These are phyloP conservation scores for Hippocampus kuda DNA, from an alignment of 2,797 vertebrate genomes.

Conservation along the genomic window DNA sequence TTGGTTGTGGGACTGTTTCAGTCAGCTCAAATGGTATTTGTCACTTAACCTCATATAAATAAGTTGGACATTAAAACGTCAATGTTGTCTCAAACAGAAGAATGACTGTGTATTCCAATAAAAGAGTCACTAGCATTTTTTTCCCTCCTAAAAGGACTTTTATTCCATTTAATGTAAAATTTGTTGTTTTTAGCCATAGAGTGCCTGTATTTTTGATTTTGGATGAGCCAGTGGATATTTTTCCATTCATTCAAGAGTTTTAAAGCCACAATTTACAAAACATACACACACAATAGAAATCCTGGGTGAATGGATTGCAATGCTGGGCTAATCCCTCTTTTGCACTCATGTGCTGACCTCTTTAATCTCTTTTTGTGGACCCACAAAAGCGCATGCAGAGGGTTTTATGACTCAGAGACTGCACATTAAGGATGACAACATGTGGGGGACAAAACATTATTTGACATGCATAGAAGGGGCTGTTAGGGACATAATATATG, in stretches of 20 bases:
- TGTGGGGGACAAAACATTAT: background rate
- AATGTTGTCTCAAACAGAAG: background rate
- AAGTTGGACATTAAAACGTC: background rate
- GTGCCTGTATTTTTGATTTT: background rate
- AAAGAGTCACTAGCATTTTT: too few relatives aligned
- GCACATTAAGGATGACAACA: background rate
- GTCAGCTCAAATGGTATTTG: background rate
- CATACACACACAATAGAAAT: conserved; percentile 8
- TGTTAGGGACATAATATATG: background rate
- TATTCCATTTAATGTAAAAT: background rate
- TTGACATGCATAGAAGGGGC: background rate
- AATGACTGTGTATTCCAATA: background rate
- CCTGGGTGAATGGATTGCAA: conserved; percentile 29
- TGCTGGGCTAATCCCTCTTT: conserved; percentile 53
- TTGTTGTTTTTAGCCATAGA: background rate
- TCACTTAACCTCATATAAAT: background rate
- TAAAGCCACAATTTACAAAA: background rate
- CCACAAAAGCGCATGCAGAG: conserved; percentile 39
- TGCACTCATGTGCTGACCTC: conserved; percentile 61
- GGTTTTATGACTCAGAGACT: conserved; percentile 36
- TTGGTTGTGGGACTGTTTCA: background rate
- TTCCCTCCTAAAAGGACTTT: background rate
- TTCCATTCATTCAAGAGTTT: background rate
- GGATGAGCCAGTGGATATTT: background rate
- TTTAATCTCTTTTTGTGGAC: conserved; percentile 40